Conservation (phyloP, 2,888 invertebrate genomes). For the Drosophila diplacantha region DNA sequence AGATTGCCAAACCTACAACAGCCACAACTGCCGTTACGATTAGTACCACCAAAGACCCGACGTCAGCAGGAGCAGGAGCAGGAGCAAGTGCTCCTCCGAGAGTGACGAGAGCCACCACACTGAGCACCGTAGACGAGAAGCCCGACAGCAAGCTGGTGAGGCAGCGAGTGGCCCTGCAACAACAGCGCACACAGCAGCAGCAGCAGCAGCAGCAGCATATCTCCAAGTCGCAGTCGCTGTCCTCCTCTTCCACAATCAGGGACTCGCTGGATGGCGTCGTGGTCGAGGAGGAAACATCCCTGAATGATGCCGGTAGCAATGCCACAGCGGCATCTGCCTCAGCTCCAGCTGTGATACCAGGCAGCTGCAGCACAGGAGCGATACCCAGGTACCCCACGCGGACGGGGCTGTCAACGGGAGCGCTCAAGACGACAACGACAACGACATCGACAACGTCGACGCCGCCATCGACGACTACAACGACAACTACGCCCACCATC, state of each 20-base stretch:
- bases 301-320: conserved; percentile 61
- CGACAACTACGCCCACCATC: conserved; percentile 43
- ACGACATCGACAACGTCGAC: conserved; percentile 2
- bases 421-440: conserved; percentile 54
- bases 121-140: conserved; percentile 60
- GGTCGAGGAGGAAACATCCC: conserved; percentile 75
- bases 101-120: conserved; percentile 39
- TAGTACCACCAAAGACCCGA: conserved; percentile 64
- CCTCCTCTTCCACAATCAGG: conserved; percentile 64
- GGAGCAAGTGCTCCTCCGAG: conserved; percentile 33
- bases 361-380: conserved; percentile 40
- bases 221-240: conserved; percentile 57
- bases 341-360: conserved; percentile 28
- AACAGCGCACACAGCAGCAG: conserved; percentile 58
- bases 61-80: conserved; percentile 35
- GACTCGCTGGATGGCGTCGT: conserved; percentile 63
- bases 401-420: conserved; percentile 57
- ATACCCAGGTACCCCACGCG: conserved; percentile 41
- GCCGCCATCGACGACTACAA: conserved; percentile 31
- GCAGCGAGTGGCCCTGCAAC: conserved; percentile 74
- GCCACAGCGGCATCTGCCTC: conserved; percentile 18
- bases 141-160: conserved; percentile 74
- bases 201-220: conserved; percentile 52
- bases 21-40: conserved; percentile 69
- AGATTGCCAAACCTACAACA: conserved; percentile 49